A percentile compares a stretch with the other conserved stretches of the same genome.
These are phyloP conservation scores for Melitaea athalia DNA, from an alignment of 2,888 invertebrate genomes.

Conservation along the genomic window DNA sequence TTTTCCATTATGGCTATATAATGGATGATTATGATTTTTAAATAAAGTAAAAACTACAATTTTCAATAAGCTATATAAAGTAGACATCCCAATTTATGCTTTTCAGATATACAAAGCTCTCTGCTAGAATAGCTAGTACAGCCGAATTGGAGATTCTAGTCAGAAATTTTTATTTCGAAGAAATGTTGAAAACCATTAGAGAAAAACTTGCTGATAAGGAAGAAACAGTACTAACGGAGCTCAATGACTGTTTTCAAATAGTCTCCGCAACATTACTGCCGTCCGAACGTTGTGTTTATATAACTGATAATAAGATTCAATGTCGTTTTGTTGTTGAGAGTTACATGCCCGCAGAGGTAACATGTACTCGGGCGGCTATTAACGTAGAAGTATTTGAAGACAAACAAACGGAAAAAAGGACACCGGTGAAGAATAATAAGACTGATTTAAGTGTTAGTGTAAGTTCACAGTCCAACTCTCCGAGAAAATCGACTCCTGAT, in stretches of 20 bases:
- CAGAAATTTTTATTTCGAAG: slow-evolving; percentile 90
- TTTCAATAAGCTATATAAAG: too few relatives aligned
- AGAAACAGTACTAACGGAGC: slow-evolving; percentile 77
- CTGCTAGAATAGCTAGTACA: slow-evolving; percentile 90
- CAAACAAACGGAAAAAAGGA: slow-evolving; percentile 55
- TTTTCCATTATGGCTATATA: too few relatives aligned
- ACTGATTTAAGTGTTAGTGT: slow-evolving; percentile 73
- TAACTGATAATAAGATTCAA: slow-evolving; percentile 72
- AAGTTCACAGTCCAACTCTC: slow-evolving; percentile 59
- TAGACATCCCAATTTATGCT: background rate
- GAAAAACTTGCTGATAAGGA: slow-evolving; percentile 68
- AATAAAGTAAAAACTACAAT: too few relatives aligned
- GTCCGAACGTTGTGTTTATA: slow-evolving; percentile 77
- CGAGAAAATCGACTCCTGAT: slow-evolving; percentile 60
- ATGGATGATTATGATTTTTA: too few relatives aligned
- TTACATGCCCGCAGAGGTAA: slow-evolving; percentile 84
- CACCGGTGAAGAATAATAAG: slow-evolving; percentile 74
- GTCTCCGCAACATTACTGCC: slow-evolving; percentile 79
- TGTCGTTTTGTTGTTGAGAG: slow-evolving; percentile 68
- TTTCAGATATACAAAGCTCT: slow-evolving; percentile 87
- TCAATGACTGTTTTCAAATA: slow-evolving; percentile 82
- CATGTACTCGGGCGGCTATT: slow-evolving; percentile 84
- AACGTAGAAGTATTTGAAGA: slow-evolving; percentile 83
- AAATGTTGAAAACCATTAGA: slow-evolving; percentile 88
- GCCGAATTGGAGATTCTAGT: slow-evolving; percentile 88